Percentiles rank a stretch among this genome's conserved stretches.
These are phyloP conservation scores for Ammodytes dubius DNA, from an alignment of 2,113 vertebrate species.

Conservation along the genomic window DNA sequence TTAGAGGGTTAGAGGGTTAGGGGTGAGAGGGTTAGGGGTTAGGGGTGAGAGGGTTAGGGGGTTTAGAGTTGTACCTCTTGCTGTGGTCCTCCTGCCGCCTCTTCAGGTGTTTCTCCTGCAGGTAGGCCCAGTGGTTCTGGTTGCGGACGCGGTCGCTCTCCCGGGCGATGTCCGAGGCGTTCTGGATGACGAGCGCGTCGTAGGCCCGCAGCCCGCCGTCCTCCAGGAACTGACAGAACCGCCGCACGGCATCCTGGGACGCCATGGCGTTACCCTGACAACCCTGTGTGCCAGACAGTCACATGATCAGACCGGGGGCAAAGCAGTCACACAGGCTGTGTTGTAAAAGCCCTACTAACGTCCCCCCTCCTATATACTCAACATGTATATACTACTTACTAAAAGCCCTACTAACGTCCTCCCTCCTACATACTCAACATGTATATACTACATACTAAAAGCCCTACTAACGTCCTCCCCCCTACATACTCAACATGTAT, in stretches of 20 bases:
- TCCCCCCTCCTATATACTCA: no score
- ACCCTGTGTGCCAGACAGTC: no score
- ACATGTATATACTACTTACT: no score
- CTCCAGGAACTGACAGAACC: slow-evolving; percentile 95
- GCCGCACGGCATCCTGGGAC: slow-evolving; percentile 84
- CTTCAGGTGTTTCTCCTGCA: slow-evolving; percentile 95
- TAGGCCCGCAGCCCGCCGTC: slow-evolving; percentile 95
- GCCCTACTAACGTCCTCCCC: no score
- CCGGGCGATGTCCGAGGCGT: slow-evolving; percentile 96
- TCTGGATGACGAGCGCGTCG: slow-evolving; percentile 96
- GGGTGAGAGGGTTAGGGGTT: background rate
- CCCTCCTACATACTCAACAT: no score
- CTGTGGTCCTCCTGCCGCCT: slow-evolving; percentile 95
- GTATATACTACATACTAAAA: no score
- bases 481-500: no score
- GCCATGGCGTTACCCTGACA: slow-evolving; percentile 37
- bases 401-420: no score
- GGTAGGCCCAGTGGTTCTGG: slow-evolving; percentile 93
- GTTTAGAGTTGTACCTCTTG: slow-evolving; percentile 86
- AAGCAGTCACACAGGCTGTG: no score
- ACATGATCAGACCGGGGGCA: no score
- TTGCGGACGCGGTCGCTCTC: slow-evolving; percentile 96
- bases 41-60: background rate
- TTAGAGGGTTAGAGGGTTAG: no score
- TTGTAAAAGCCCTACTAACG: no score